Percentiles rank a stretch among this genome's conserved stretches.
These are phyloP conservation scores for Oryzias celebensis DNA, from an alignment of 2,113 vertebrate genomes.

Conservation along the genomic window DNA sequence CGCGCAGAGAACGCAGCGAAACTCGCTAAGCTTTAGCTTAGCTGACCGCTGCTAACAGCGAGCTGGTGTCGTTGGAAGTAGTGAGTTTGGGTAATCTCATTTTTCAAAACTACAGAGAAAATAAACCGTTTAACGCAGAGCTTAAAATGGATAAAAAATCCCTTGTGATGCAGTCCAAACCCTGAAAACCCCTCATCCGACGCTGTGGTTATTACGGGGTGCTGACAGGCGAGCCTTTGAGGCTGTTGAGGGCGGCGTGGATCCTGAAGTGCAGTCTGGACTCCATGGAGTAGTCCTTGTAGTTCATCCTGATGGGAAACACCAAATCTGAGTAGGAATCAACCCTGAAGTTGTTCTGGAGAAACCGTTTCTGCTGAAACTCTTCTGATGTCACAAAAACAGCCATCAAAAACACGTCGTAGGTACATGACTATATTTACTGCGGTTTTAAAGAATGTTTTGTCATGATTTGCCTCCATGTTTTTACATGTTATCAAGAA, in stretches of 20 bases:
- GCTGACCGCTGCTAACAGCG: neutral
- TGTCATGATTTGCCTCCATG: no score
- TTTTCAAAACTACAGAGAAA: neutral
- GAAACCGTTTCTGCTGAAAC: no score
- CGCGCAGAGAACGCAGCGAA: no score
- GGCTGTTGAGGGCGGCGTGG: slow-evolving; percentile 90
- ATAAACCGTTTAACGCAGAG: slow-evolving; percentile 5
- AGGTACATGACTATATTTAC: no score
- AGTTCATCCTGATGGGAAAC: slow-evolving; percentile 84
- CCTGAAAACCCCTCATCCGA: neutral
- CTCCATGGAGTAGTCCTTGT: slow-evolving; percentile 98
- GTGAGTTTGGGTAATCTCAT: slow-evolving; percentile 8
- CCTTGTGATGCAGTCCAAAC: neutral
- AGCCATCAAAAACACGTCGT: no score
- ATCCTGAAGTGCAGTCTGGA: slow-evolving; percentile 96
- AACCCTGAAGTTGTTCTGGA: neutral
- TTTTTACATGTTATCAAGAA: no score
- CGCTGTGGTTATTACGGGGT: slow-evolving; percentile 69
- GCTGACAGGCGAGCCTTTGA: slow-evolving; percentile 79
- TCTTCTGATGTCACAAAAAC: no score
- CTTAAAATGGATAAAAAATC: neutral
- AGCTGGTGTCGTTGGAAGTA: neutral
- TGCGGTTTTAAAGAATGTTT: no score
- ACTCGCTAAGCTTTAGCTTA: neutral
- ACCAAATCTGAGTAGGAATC: neutral